Conservation (phyloP, 35 echinoderm and acorn worm genomes). For the Nesometra sesokonis region DNA sequence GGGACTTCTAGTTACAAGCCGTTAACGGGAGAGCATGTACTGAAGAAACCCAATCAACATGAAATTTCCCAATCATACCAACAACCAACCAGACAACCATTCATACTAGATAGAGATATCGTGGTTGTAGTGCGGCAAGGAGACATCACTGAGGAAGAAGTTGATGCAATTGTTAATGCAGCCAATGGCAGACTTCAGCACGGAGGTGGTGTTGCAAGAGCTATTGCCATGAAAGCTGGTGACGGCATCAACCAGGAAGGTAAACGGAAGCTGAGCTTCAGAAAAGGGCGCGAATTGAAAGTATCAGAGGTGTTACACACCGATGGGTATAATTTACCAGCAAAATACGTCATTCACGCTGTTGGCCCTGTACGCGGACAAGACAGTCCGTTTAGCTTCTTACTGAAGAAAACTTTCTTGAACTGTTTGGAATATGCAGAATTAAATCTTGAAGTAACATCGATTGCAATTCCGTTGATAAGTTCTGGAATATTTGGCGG, state of each 20-base stretch:
- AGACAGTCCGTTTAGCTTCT: neutral
- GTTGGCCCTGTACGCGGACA: neutral
- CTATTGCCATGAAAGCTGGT: slow-evolving; percentile 7
- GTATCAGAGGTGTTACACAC: neutral
- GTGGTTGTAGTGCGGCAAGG: neutral
- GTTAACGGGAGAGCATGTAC: too few relatives aligned
- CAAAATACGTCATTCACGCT: neutral
- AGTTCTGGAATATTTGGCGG: slow-evolving; percentile 18
- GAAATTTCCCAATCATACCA: neutral
- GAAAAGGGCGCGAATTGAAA: neutral
- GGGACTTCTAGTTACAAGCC: too few relatives aligned
- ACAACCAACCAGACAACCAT: neutral
- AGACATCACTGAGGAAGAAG: slow-evolving; percentile 4
- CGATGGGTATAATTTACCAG: neutral
- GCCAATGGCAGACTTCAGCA: slow-evolving; percentile 15
- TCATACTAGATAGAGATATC: neutral
- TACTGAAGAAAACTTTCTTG: neutral
- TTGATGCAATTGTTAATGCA: slow-evolving; percentile 15
- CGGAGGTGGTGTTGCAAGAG: slow-evolving; percentile 25
- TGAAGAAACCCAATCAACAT: too few relatives aligned
- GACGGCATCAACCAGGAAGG: neutral
- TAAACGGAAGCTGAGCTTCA: neutral
- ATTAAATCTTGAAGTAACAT: neutral
- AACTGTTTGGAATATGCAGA: neutral
- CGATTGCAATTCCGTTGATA: neutral